Base-by-base conservation (phyloP, 2,888 invertebrate species). In the Xanthorhoe spadicearia region DNA sequence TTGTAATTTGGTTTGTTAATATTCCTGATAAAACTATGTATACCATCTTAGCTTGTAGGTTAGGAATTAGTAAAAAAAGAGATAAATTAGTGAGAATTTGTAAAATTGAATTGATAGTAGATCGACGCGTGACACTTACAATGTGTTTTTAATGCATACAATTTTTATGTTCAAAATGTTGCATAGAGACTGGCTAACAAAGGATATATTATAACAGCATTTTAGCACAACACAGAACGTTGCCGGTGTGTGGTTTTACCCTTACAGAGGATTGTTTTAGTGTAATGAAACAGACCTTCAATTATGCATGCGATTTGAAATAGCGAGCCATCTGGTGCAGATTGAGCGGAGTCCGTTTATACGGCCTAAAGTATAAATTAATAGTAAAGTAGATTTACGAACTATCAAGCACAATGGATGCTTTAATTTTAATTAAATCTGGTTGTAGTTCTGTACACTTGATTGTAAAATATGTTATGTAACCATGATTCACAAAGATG, bases 241-340 rank as follows among this genome's bases (percentile, higher is more conserved):
- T n/a, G 48, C 32, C n/a, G 38, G n/a, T 19, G 38, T 54, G 28
- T 56, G 9, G 56, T 56, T 48, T 56, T 28, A 9, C 46, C 56
- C 38, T 13, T 43, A 13, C 10, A 23, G 13, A 28, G 50, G 8
- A 46, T 17, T 58, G 63, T 52, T 65, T 57, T 52, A 55, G 52
- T 57, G 48, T 66, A 53, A 57, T 61, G 52, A 68, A 61, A 65
- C 52, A 54, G 46, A 28, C 48, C 49, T 64, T 66, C 61, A 56
- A 70, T 66, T 68, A 68, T 67, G 65, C 57, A 61, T 55, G 49
- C 54, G 49, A 48, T 61, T 58, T 58, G 59, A 38, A 65, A 66
- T 48, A 52, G 52, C 62, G 19, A 23, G 53, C 49, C 66, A 66
- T 59, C 66, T 66, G 66, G 32, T 54, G 50, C 59, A 46, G 51